Base-by-base conservation (phyloP, 2,797 vertebrate species). In the Chromis chromis region DNA sequence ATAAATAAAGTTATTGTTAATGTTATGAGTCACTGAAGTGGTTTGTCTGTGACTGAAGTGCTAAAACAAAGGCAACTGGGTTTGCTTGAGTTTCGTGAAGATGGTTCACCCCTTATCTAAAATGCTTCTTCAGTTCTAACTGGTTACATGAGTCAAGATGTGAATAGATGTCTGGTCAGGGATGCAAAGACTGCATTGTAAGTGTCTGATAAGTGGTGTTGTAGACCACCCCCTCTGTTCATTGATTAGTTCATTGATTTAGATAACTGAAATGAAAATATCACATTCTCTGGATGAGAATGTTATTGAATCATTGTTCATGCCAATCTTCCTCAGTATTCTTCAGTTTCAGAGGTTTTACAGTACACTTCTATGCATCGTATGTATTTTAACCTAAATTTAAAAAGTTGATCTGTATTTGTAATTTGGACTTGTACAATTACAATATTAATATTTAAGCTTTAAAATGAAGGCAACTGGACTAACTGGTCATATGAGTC, bases 321-420 rank as follows among this genome's bases (percentile, higher is more conserved):
- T 6, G 6, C 2, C 16, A 39, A 53, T 59, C 6, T 54, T 14
- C 3, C 19, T 39, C 4, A 42, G 8, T 52, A 28, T 39, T 28
- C 19, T 24, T 39, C 6, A 36, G 1, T 14, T 48, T 36, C 17
- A 25, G 42, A 28, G 7, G 24, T 19, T 8, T 17, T 4, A 46
- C 2, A 0, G 12, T 6, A 31, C 0, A 0, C 13, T 22, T 64
- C 17, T 31, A 22, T 11, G 21, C 54, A 25, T 21, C 28, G 42
- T 12, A 11, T 28, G 16, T 25, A 33, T 24, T 28, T 11, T 19
- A 27, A 58, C 57, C 27, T 58, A 13, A 27, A 70, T 44, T 22
- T 25, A 25, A 52, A 65, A 74, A 13, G n/a, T n/a, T n/a, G n/a
- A n/a, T n/a, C n/a, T n/a, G 17, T 24, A 13, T 52, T 17, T 62